A percentile compares a stretch with the other conserved stretches of the same genome.
These are phyloP conservation scores for Drosophila niveifrons DNA, from an alignment of 2,888 invertebrate genomes.

Conservation along the genomic window DNA sequence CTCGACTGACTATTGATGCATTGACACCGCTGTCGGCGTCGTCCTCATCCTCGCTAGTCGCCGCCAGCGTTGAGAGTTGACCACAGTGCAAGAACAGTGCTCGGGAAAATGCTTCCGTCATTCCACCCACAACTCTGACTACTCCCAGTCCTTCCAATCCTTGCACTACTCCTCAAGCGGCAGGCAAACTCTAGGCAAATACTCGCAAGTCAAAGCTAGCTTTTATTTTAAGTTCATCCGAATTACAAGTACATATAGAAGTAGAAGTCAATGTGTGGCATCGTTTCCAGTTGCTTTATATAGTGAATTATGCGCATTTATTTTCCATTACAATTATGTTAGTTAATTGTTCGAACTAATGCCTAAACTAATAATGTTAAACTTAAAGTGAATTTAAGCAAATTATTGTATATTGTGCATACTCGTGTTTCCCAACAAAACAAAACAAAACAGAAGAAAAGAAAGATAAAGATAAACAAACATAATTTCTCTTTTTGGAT, in stretches of 20 bases:
- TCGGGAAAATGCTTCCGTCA: neutral
- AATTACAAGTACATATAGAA: neutral
- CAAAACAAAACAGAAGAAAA: neutral
- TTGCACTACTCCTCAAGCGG: constrained; percentile 19
- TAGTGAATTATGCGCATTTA: constrained; percentile 66
- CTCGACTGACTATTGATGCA: constrained; percentile 35
- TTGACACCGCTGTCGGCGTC: constrained; percentile 46
- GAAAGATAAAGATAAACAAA: neutral
- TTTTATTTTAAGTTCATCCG: constrained; percentile 60
- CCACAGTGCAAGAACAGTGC: constrained; percentile 26
- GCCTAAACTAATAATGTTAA: constrained; percentile 29
- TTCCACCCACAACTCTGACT: neutral
- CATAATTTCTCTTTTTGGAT: constrained; percentile 20
- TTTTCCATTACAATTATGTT: constrained; percentile 44
- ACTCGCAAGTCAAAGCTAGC: constrained; percentile 73
- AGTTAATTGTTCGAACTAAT: constrained; percentile 41
- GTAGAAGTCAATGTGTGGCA: constrained; percentile 4
- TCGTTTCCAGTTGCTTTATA: constrained; percentile 40
- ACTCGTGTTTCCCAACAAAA: constrained; percentile 45
- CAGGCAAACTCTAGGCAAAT: constrained; percentile 61
- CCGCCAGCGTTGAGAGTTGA: constrained; percentile 63
- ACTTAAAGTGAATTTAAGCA: constrained; percentile 54
- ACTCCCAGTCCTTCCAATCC: constrained; percentile 5
- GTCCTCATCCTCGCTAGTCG: constrained; percentile 62
- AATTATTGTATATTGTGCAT: constrained; percentile 44